Evolutionary conservation across 2,113 vertebrate genomes (phyloP), one percentile per base, ranked within the genome.

Genomic region (Mirza zaza): DNA sequence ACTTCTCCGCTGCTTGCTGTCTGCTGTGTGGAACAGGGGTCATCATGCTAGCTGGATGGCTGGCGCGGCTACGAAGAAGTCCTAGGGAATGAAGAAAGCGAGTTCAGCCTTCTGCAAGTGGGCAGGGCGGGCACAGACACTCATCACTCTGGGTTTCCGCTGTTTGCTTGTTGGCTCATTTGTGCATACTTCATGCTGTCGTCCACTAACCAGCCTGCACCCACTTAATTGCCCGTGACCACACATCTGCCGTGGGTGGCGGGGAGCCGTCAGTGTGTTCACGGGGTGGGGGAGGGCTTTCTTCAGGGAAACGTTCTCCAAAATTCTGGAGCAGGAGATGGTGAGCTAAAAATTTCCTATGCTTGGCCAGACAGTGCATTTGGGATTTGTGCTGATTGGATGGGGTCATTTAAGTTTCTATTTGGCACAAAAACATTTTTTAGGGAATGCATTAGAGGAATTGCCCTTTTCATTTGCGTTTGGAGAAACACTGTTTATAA

Each of bases 191-290:
- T 75, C 85, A 42, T 77, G 63, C 81, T 14, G 34, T 57, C 90
- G 84, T 88, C 95, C 88, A 27, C 80, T 45, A 8, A 52, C 42
- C 1, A 2, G 80, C 92, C 87, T 68, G 84, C 14, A 25, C 90
- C 73, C 81, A 42, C 94, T 96, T 89, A 83, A 94, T 83, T 85
- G 95, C 23, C 20, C 92, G 71, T 93, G 94, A 71, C 85, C 73
- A 68, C 70, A 76, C 90, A 97, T 96, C 92, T 92, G 93, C 68
- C 83, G 57, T 17, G 76, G 67, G 87, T 50, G 29, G 27, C n/a
- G 65, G 92, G 75, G 80, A 83, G 91, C 80, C 8, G 36, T 21
- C 59, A 23, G 3, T n/a, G 32, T n/a, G 27, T 67, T 55, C 15
- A 17, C n/a, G 57, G 75, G 36, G 18, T 0, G 12, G 23, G 25